phyloP scores from a whole-genome alignment of 2,888 invertebrate genomes.

The Heterodera filipjevi region DNA sequence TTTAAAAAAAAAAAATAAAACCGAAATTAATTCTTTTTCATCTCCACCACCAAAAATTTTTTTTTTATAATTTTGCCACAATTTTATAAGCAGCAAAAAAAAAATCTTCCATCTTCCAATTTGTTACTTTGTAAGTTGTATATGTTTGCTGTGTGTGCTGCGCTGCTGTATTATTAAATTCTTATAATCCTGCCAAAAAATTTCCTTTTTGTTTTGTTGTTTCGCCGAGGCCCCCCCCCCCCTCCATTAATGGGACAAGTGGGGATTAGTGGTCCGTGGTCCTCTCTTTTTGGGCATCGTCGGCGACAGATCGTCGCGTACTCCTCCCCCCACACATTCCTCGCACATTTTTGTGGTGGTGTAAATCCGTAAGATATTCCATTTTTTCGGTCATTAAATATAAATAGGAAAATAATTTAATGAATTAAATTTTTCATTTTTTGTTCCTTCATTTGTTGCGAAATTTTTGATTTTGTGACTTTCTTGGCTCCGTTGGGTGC shows the following conservation, averaged over 20 bases:
- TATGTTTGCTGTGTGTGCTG: too few species aligned
- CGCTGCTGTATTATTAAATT: too few species aligned
- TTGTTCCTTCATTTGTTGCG: too few species aligned
- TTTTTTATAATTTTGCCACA: too few species aligned
- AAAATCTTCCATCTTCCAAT: too few species aligned
- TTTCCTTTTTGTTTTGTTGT: neutral
- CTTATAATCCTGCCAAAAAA: neutral
- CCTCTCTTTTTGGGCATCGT: neutral
- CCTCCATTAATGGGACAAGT: slow-evolving; percentile 5
- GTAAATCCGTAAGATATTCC: slow-evolving; percentile 1
- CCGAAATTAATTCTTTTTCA: too few species aligned
- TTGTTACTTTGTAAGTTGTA: too few species aligned
- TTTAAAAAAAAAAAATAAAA: too few species aligned
- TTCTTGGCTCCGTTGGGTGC: neutral
- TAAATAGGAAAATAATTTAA: too few species aligned
- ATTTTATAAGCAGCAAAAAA: too few species aligned
- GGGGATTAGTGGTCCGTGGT: neutral
- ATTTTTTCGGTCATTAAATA: neutral
- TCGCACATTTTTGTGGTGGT: neutral
- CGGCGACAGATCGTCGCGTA: neutral
- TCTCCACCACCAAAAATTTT: too few species aligned
- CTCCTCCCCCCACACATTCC: neutral
- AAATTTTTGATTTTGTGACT: neutral
- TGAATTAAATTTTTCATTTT: neutral
- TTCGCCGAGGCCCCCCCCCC: too few species aligned